Evolutionary conservation across 2,113 vertebrate genomes (phyloP), one percentile per base, ranked within the genome.

Genomic region (Natator depressus): DNA sequence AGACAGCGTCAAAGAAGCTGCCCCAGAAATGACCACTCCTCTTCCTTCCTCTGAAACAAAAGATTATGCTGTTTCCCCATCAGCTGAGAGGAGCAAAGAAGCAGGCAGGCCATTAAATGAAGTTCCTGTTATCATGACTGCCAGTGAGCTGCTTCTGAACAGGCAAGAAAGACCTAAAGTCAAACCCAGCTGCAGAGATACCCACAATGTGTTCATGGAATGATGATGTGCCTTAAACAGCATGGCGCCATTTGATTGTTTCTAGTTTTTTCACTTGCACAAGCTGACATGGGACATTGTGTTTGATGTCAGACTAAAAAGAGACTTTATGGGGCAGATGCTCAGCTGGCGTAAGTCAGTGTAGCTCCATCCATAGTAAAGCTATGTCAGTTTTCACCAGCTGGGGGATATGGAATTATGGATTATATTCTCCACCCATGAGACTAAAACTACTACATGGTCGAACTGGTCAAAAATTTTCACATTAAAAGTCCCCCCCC

Each of bases 111-210:
- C 93, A 14, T 84, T 98, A 57, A 98, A 89, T 92, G 93, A 98
- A 89, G 88, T 98, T 90, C 97, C 96, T 13, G 97, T 97, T 89
- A 89, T 88, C 24, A 93, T 98, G 59, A 97, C 98, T 46, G 98
- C 98, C 93, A 98, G 98, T 6, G 97, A 98, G 85, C 94, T 98
- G 75, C 96, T 98, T 75, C 97, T 98, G 50, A 98, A 98, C 97
- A 98, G 98, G 98, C 99, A 91, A 98, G 98, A 82, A 51, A 49
- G 53, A 17, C 17, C 29, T 38, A 5, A 80, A 57, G 76, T 10
- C 69, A 54, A 72, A 49, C 29, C 20, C 19, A 31, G 2, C 54
- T 54, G n/a, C 12, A 22, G 53, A 8, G 10, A 10, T 0, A 12
- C 0, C 31, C 3, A 8, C 9, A 72, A 22, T 0, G 0, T 1